phyloP scores from a whole-genome alignment of 2,797 vertebrate genomes.

The Hafferia zeledoni region DNA sequence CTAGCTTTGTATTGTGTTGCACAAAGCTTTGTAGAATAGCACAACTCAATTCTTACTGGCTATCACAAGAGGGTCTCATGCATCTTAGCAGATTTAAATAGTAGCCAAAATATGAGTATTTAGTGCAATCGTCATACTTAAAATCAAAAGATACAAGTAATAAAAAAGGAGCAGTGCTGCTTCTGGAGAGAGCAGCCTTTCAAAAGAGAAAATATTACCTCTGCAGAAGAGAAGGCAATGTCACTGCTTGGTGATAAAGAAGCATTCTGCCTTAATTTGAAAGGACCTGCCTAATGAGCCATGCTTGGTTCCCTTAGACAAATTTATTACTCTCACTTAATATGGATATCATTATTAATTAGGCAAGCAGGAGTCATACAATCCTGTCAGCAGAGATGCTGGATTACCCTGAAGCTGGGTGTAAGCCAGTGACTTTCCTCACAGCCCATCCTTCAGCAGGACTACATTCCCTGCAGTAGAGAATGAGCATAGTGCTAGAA shows the following conservation, averaged over 20 bases:
- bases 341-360: constrained; percentile 61
- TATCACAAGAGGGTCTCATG: background rate
- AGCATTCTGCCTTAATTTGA: constrained; percentile 37
- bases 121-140: background rate
- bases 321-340: constrained; percentile 54
- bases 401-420: constrained; percentile 1
- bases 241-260: background rate
- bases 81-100: background rate
- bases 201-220: background rate
- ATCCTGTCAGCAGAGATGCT: constrained; percentile 30
- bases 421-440: background rate
- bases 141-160: background rate
- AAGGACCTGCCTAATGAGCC: constrained; percentile 49
- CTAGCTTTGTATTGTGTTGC: background rate
- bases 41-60: background rate
- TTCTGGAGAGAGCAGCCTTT: background rate
- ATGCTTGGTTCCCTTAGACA: constrained; percentile 26
- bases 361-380: constrained; percentile 23
- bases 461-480: background rate
- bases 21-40: background rate
- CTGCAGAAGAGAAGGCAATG: background rate
- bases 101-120: background rate
- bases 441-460: background rate
- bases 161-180: background rate
- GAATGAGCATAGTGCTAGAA: background rate